Conservation (phyloP, 2,888 invertebrate species). For the Blastobasis lacticolella region DNA sequence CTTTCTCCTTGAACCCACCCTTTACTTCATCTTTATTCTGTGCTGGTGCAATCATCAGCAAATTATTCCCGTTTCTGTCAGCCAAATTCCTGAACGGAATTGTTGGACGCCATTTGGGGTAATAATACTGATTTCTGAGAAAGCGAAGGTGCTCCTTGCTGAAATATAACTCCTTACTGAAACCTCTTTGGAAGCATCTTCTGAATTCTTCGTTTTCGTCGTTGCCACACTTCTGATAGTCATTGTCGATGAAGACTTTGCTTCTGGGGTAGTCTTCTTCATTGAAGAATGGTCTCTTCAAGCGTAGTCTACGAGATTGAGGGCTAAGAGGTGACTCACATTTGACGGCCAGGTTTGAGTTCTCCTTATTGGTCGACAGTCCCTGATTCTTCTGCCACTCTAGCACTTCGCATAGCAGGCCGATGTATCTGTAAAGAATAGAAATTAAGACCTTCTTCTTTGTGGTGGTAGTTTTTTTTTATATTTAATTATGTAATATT, state of each 20-base stretch:
- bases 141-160: slow-evolving; percentile 54
- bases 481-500: too few species aligned
- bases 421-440: slow-evolving; percentile 81
- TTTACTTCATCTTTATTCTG: slow-evolving; percentile 31
- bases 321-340: slow-evolving; percentile 65
- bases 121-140: slow-evolving; percentile 53
- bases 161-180: slow-evolving; percentile 38
- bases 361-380: slow-evolving; percentile 59
- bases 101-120: slow-evolving; percentile 58
- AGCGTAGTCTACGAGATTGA: slow-evolving; percentile 40
- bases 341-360: slow-evolving; percentile 65
- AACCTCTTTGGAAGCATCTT: slow-evolving; percentile 27
- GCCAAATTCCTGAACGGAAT: slow-evolving; percentile 61
- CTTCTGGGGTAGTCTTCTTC: slow-evolving; percentile 39
- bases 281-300: slow-evolving; percentile 44
- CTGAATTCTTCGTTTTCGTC: slow-evolving; percentile 58
- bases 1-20: slow-evolving; percentile 21
- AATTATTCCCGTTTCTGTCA: slow-evolving; percentile 78
- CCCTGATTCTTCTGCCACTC: slow-evolving; percentile 87
- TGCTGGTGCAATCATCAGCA: slow-evolving; percentile 79
- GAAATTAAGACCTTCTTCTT: too few species aligned
- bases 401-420: slow-evolving; percentile 86
- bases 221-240: slow-evolving; percentile 43
- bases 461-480: too few species aligned
- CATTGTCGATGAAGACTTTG: slow-evolving; percentile 36